Evolutionary conservation across 2,113 vertebrate species (phyloP).

Genomic region (Emydura subglobosa): DNA sequence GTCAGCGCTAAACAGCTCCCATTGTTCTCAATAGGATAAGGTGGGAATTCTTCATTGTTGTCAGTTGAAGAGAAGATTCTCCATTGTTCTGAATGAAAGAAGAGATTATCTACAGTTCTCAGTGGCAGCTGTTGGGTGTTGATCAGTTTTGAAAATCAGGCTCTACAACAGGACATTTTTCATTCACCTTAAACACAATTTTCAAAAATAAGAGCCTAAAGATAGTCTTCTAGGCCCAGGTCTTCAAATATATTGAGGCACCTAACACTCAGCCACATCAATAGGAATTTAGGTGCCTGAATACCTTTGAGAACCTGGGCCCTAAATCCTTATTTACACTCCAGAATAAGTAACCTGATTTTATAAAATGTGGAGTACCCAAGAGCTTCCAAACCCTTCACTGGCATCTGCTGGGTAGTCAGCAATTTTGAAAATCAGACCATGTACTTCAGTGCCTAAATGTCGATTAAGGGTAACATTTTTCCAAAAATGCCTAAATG

Average conservation of each 20-base stretch:
- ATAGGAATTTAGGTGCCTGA: no score
- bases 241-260: no score
- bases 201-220: neutral
- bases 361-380: neutral
- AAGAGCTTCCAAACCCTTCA: neutral
- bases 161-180: neutral
- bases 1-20: neutral
- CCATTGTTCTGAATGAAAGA: neutral
- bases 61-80: neutral
- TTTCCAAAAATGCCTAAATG: neutral
- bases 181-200: neutral
- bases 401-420: neutral
- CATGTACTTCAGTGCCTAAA: neutral
- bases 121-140: no score
- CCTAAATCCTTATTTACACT: neutral
- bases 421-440: neutral
- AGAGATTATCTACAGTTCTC: neutral
- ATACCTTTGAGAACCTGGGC: no score
- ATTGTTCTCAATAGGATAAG: neutral
- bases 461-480: neutral
- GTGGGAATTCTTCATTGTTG: neutral
- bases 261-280: no score
- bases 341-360: neutral
- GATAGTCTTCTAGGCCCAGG: no score
- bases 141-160: neutral